Base-by-base conservation (phyloP, 1,140 invertebrate genomes). In the Hylaeus anthracinus region DNA sequence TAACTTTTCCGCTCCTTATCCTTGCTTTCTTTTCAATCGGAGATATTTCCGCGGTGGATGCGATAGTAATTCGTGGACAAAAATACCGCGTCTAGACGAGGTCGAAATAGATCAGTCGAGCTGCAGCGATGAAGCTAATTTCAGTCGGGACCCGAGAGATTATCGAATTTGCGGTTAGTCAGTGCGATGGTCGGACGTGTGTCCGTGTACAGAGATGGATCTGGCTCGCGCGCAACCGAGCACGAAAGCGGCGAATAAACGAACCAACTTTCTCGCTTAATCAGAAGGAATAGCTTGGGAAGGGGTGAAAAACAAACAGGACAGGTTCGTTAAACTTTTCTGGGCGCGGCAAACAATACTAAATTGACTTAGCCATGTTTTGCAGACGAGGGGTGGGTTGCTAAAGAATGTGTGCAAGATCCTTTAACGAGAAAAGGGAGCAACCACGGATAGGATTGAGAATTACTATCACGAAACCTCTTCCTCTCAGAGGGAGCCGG, bases 101-200 rank as follows among this genome's bases (percentile, higher is more conserved):
- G 26, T n/a, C 3, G 69, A 72, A 72, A 72, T n/a, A 43, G 39
- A 48, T 51, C 39, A 14, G 5, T 12, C 12, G 8, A 3, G 14
- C 12, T 12, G 43, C 51, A 4, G 39, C 12, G 77, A 79, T 73
- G 55, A 65, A 79, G 41, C 26, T 72, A 73, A 79, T 79, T 73
- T 72, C 77, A 8, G n/a, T 41, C 2, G 14, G 53, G 76, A 12
- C 14, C 9, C 4, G 76, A 15, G 41, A 56, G 77, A 79, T 79
- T 73, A 79, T 79, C 77, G 77, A 79, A 79, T 79, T 79, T 65
- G 77, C 61, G 77, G 77, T 65, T 10, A 10, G 15, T 39, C 56
- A 2, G 67, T 48, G 45, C n/a, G 45, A 66, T 37, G 58, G 58
- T 37, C 55, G 14, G 55, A 15, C 45, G 41, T 10, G 45, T 51